phyloP scores from a whole-genome alignment of 2,888 invertebrate genomes.

The Ectemnius lituratus region DNA sequence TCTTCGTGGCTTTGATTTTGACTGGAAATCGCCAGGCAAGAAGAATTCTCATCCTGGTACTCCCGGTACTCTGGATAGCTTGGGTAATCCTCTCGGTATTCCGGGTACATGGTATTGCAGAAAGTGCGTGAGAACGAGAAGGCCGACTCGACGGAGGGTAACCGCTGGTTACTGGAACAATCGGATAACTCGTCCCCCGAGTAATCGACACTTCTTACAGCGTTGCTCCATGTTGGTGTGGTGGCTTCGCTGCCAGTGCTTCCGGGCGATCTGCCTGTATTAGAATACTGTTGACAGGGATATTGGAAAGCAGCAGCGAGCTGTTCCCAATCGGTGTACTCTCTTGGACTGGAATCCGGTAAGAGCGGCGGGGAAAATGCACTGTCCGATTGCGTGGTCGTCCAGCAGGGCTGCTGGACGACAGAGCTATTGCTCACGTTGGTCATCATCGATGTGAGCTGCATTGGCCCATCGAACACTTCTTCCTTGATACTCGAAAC shows the following conservation, averaged over 20 bases:
- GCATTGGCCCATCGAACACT: constrained; percentile 34
- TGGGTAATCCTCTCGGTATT: constrained; percentile 37
- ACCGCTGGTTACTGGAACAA: constrained; percentile 42
- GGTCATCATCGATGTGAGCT: constrained; percentile 35
- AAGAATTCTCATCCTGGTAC: constrained; percentile 41
- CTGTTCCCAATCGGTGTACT: constrained; percentile 67
- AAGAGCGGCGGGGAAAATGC: constrained; percentile 47
- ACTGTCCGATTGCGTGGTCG: constrained; percentile 52
- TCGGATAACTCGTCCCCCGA: constrained; percentile 29
- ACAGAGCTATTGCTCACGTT: neutral
- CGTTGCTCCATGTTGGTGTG: constrained; percentile 64
- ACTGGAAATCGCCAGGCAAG: constrained; percentile 38
- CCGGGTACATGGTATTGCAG: constrained; percentile 51
- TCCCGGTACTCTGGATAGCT: constrained; percentile 58
- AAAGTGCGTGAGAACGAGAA: constrained; percentile 72
- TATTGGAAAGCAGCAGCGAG: constrained; percentile 66
- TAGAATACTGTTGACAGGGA: constrained; percentile 50
- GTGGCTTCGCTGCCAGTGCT: constrained; percentile 67
- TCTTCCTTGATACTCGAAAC: constrained; percentile 38
- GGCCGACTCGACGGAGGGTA: constrained; percentile 70
- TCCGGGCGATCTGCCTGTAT: constrained; percentile 59
- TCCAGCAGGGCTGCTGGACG: constrained; percentile 60
- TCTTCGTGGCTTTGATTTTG: constrained; percentile 35
- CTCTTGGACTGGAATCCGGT: constrained; percentile 52
- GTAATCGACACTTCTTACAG: constrained; percentile 10